Percentiles rank a stretch among this genome's conserved stretches.
phyloP scores from a whole-genome alignment of 2,888 invertebrate species.

The Euclidia mi region DNA sequence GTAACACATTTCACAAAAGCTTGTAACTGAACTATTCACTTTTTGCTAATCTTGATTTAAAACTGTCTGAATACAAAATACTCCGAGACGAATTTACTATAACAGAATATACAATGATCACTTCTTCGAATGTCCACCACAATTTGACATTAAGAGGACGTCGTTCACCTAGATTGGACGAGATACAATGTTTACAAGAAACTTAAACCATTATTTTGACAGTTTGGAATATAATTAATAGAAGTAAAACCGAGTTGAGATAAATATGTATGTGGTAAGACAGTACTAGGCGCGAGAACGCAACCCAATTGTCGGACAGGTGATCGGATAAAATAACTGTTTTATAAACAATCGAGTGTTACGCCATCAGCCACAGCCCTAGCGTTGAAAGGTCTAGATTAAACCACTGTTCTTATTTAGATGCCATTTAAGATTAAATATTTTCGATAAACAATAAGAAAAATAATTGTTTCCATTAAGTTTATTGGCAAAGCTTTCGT shows the following conservation, averaged over 20 bases:
- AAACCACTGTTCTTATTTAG: constrained; percentile 48
- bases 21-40: not conserved
- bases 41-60: not conserved
- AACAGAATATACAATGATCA: not conserved
- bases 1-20: not conserved
- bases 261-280: constrained; percentile 36
- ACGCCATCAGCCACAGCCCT: constrained; percentile 67
- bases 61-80: not conserved
- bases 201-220: not conserved
- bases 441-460: constrained; percentile 8
- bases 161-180: not conserved
- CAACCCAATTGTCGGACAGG: constrained; percentile 57
- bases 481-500: not conserved
- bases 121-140: not conserved
- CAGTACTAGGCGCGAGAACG: constrained; percentile 53
- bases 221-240: not conserved
- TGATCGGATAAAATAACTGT: constrained; percentile 64
- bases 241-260: constrained; percentile 7
- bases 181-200: not conserved
- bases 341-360: constrained; percentile 72
- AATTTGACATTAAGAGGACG: not conserved
- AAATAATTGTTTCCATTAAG: not conserved
- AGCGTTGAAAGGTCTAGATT: constrained; percentile 61
- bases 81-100: constrained; percentile 2
- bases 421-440: constrained; percentile 1